A percentile compares a stretch with the other conserved stretches of the same genome.
These are phyloP conservation scores for Patella vulgata DNA, from an alignment of 1,140 invertebrate species.

Conservation along the genomic window DNA sequence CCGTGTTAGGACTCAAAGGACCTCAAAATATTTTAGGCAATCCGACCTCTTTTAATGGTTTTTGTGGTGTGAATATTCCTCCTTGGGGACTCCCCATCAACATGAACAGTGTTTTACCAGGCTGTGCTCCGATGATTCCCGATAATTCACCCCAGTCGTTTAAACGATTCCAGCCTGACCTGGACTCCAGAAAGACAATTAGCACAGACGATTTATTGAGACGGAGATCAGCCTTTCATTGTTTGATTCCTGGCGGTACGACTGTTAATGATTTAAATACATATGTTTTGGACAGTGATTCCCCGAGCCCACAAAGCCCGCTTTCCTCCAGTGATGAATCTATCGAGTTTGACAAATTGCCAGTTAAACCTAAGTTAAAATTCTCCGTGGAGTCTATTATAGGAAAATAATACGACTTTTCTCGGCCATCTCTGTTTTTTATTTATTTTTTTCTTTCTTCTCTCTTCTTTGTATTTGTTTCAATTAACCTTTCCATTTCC, in stretches of 20 bases:
- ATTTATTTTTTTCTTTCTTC: too few species aligned
- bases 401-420: slow-evolving; percentile 12
- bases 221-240: slow-evolving; percentile 16
- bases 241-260: background rate
- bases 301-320: slow-evolving; percentile 1
- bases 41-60: background rate
- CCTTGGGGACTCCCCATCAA: slow-evolving; percentile 5
- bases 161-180: background rate
- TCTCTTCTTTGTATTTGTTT: too few species aligned
- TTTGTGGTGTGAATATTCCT: slow-evolving; percentile 1
- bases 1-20: slow-evolving; percentile 3
- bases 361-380: slow-evolving; percentile 19
- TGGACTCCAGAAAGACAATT: slow-evolving; percentile 1
- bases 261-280: background rate
- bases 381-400: slow-evolving; percentile 43
- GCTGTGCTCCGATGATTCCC: background rate
- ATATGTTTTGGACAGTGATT: background rate
- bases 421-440: too few species aligned
- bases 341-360: slow-evolving; percentile 1
- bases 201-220: slow-evolving; percentile 7
- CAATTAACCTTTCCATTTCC: too few species aligned
- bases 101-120: slow-evolving; percentile 7
- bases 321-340: slow-evolving; percentile 5
- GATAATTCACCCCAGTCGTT: background rate
- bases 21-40: background rate